Conservation (phyloP, 2,888 invertebrate genomes). For the Dermolepida albohirtum region DNA sequence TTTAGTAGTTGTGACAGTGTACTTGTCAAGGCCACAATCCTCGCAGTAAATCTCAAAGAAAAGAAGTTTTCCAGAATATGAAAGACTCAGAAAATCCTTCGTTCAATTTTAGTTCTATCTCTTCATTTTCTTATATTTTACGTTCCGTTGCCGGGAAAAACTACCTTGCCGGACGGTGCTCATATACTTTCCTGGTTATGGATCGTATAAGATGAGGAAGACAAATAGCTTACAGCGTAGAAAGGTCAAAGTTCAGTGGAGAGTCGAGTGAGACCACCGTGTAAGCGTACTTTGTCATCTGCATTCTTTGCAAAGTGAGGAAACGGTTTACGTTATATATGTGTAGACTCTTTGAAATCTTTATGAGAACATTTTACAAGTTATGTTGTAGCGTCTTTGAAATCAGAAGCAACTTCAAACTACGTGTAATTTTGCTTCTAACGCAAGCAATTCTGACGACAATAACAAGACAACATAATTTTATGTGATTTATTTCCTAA, state of each 20-base stretch:
- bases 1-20: too few relatives aligned
- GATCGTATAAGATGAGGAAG: constrained; percentile 18
- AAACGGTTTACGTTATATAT: too few relatives aligned
- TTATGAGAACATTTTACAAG: too few relatives aligned
- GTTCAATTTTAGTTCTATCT: constrained; percentile 2
- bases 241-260: constrained; percentile 39
- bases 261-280: constrained; percentile 22
- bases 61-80: neutral
- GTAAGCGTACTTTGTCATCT: constrained; percentile 25
- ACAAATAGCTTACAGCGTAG: constrained; percentile 30
- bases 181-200: constrained; percentile 4
- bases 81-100: constrained; percentile 13
- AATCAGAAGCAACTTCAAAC: too few relatives aligned
- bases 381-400: too few relatives aligned
- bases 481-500: too few relatives aligned
- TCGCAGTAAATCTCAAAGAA: neutral
- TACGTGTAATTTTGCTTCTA: too few relatives aligned
- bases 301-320: constrained; percentile 10
- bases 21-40: too few relatives aligned
- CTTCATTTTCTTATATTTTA: constrained; percentile 12
- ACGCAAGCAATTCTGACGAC: too few relatives aligned
- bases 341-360: too few relatives aligned
- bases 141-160: neutral
- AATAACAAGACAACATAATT: too few relatives aligned
- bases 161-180: constrained; percentile 24